phyloP scores from a whole-genome alignment of 2,113 vertebrate genomes.

The Brevimyrus niger region DNA sequence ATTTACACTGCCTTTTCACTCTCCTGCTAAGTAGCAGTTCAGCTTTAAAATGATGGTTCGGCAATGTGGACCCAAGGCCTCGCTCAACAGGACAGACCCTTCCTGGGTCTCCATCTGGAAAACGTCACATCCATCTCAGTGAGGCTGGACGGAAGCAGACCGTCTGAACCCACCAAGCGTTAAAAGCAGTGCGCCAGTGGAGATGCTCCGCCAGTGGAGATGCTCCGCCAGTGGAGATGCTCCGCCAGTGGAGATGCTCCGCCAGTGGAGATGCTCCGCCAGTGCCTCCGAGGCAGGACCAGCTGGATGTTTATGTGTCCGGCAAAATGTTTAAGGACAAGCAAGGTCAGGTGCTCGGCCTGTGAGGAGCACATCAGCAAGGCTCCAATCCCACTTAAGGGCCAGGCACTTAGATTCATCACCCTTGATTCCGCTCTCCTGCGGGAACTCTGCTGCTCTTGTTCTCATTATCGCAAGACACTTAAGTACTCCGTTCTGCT shows the following conservation, averaged over 20 bases:
- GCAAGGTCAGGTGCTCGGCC: not conserved
- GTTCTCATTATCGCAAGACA: not conserved
- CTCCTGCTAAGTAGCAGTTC: not conserved
- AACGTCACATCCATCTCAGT: not conserved
- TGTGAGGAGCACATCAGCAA: not conserved
- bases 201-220: not conserved
- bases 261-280: not conserved
- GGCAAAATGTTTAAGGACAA: not conserved
- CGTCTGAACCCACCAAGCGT: not conserved
- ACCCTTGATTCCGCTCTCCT: not conserved
- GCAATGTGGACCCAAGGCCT: not conserved
- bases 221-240: not conserved
- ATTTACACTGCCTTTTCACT: not conserved
- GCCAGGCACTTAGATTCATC: not conserved
- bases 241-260: not conserved
- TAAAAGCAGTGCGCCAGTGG: not conserved
- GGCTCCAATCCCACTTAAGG: not conserved
- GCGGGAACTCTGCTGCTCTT: not conserved
- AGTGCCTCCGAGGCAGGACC: no score
- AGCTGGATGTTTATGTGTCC: not conserved
- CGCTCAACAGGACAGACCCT: not conserved
- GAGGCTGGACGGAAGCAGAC: not conserved
- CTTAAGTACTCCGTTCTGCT: not conserved
- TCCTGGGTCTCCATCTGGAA: not conserved
- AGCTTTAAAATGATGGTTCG: not conserved